Conservation (phyloP, 2,797 vertebrate genomes). For the Pseudochirops corinnae region DNA sequence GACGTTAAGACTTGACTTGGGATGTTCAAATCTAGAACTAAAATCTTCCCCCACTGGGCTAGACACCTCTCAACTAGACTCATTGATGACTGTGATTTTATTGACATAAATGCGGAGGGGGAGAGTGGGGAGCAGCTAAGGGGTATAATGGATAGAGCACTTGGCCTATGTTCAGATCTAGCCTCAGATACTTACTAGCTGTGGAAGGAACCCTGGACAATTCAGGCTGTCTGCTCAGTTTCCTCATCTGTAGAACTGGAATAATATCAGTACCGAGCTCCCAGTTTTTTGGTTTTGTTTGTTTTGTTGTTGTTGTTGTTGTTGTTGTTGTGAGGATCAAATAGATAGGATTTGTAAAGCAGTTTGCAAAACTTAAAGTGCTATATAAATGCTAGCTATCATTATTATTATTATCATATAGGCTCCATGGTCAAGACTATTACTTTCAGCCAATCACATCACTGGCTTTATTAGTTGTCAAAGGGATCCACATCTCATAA, state of each 20-base stretch:
- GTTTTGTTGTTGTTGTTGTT: too few relatives aligned
- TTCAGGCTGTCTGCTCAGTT: not conserved
- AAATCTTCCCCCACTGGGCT: not conserved
- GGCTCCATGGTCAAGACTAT: not conserved
- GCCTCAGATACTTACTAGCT: not conserved
- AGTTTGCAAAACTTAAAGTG: not conserved
- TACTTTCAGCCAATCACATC: not conserved
- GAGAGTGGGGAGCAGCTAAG: not conserved
- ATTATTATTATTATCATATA: not conserved
- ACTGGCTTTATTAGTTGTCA: not conserved
- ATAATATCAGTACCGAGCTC: not conserved
- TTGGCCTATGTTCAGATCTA: not conserved
- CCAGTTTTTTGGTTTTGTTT: not conserved
- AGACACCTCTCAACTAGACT: not conserved
- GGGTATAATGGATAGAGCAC: not conserved
- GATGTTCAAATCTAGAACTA: not conserved
- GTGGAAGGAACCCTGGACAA: not conserved
- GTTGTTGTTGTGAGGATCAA: not conserved
- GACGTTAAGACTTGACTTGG: not conserved
- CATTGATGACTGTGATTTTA: not conserved
- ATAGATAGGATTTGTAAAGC: not conserved
- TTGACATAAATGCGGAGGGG: not conserved
- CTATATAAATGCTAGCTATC: not conserved
- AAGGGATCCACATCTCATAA: not conserved
- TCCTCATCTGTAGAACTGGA: not conserved